Base-by-base conservation (phyloP, 2,113 vertebrate genomes). In the Python bivittatus region DNA sequence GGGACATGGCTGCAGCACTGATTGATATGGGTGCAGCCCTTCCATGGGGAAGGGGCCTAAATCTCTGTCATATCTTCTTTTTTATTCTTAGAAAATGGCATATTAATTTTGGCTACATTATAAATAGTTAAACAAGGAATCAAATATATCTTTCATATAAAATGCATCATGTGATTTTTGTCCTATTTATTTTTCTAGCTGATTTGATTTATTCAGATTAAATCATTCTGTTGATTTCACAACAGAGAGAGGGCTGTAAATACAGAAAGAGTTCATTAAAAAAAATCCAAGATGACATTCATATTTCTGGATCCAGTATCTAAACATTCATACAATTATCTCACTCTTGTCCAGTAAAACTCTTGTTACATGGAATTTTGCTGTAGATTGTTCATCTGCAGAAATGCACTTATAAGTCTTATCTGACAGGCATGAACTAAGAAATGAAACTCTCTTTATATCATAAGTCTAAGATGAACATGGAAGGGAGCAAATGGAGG, bases 301-400 rank as follows among this genome's bases (percentile, higher is more conserved):
- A 92, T 23, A 38, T 90, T 93, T 91, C 90, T 93, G 89, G 92
- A 95, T 94, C 93, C 88, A 79, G 38, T 93, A 95, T 72, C 93
- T 88, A 97, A 95, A 92, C 89, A 93, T 23, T 94, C 61, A 72
- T 90, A 58, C 58, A 96, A 94, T 79, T 85, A 94, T 94, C 92
- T 58, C 93, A 94, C 93, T 94, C 72, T 7, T 88, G 94, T 57
- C 57, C 94, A 91, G 92, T 95, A 91, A 95, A 94, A 64, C 33
- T 17, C 87, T 88, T 95, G 90, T 42, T 91, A 33, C 13, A 72
- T 93, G 54, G 92, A 92, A 58, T 88, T 96, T 91, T 92, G 89
- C 29, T 68, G 54, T 88, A 91, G 92, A 86, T 84, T 57, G 86
- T 94, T 95, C 92, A 93, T 95, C 60, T 92, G 84, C 44, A 90